Base-by-base conservation (phyloP, 2,888 invertebrate genomes). In the Aelia acuminata region DNA sequence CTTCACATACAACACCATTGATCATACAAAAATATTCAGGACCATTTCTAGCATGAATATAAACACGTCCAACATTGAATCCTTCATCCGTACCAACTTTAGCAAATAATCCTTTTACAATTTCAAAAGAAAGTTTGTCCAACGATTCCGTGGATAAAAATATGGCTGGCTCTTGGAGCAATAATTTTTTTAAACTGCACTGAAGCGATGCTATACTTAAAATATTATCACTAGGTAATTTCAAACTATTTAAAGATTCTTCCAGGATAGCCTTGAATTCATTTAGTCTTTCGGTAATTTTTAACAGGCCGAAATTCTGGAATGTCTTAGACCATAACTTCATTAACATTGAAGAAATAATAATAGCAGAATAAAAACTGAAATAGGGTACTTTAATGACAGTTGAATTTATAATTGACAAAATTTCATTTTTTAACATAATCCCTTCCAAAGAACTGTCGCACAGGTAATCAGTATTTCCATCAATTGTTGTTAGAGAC, bases 1-100 rank as follows among this genome's bases (percentile, higher is more conserved):
- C 84, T 50, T 87, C 87, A 87, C 87, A 87, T 35, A 87, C 3
- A 80, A 87, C 50, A 49, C 87, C 87, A n/a, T 87, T 87, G 26
- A 84, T 31, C 35, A 53, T 47, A 35, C 31, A 53, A 53, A 75
- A 80, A 80, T 53, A 43, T 49, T 87, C 43, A 75, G 31, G 18
- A 13, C 87, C 87, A 15, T 75, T 39, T 80, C 8, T 75, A 13
- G 50, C 48, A 84, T 39, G 39, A 26, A 87, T 48, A 80, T 35
- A 20, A 39, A 87, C 22, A n/a, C 15, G 39, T 3, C 84, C 87
- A 31, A 84, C 3, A 20, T 75, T 87, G 22, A 50, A 87, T 20
- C 31, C 87, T 57, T 47, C 31, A 35, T 50, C 43, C 13, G 11
- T 22, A 49, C 49, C 20, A 22, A 50, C 11, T 39, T 35, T n/a